Conservation (phyloP, 2,888 invertebrate genomes). For the Dynastes maya region DNA sequence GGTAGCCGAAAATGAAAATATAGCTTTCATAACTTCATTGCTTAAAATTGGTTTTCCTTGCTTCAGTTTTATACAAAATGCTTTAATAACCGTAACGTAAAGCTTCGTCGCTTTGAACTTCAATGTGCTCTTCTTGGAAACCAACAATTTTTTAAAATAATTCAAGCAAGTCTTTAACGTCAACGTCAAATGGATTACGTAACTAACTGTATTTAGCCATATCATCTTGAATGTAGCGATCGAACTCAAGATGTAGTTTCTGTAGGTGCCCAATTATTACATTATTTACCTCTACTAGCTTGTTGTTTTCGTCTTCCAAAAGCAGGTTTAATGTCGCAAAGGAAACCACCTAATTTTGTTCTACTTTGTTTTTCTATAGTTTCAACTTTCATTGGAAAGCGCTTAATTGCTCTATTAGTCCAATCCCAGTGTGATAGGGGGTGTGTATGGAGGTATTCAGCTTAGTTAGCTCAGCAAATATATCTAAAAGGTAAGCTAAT, state of each 20-base stretch:
- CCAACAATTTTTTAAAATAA: not conserved
- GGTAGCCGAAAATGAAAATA: not conserved
- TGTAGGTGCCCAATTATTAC: not conserved
- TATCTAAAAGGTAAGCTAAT: no score
- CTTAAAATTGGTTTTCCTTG: not conserved
- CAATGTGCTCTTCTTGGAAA: not conserved
- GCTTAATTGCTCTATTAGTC: no score
- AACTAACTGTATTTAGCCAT: not conserved
- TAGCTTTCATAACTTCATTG: not conserved
- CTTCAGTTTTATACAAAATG: not conserved
- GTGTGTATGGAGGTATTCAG: no score
- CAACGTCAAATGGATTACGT: not conserved
- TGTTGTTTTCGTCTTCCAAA: no score
- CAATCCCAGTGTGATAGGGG: no score
- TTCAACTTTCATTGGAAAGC: no score
- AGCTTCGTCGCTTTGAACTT: not conserved
- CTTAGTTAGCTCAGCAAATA: no score
- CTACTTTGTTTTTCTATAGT: no score
- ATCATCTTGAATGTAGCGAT: not conserved
- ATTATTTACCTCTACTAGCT: not conserved
- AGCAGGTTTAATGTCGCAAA: no score
- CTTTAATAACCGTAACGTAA: no score
- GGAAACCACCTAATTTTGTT: no score
- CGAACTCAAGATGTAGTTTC: not conserved
- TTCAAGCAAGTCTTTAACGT: no score